Evolutionary conservation across 2,888 invertebrate species (phyloP).

Genomic region (Drosophila tripunctata): DNA sequence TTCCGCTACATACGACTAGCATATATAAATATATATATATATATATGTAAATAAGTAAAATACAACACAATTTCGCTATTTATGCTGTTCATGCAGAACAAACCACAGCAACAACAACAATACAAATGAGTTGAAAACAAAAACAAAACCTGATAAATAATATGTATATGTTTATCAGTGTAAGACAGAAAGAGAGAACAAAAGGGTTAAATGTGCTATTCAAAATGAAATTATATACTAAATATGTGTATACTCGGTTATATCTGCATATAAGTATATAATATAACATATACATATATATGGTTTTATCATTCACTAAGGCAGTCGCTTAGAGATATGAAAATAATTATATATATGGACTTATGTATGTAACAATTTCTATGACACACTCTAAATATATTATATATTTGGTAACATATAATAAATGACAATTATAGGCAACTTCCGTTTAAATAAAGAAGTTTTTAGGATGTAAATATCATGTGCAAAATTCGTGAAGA

Average conservation of each 20-base stretch:
- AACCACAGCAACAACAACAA: constrained; percentile 6
- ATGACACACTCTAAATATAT: background rate
- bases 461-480: no score
- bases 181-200: constrained; percentile 8
- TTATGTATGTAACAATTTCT: background rate
- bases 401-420: no score
- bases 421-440: no score
- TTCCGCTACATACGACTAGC: constrained; percentile 41
- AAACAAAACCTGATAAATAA: constrained; percentile 16
- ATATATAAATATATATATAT: no score
- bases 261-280: background rate
- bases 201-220: constrained; percentile 26
- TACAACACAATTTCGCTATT: constrained; percentile 16
- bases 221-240: background rate
- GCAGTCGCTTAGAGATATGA: constrained; percentile 6
- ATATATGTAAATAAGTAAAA: constrained; percentile 4
- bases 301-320: constrained; percentile 4
- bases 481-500: no score
- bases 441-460: no score
- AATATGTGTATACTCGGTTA: no score
- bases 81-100: constrained; percentile 53
- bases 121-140: constrained; percentile 16
- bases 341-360: background rate
- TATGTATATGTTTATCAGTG: constrained; percentile 42
- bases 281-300: background rate